Base-by-base conservation (phyloP, 2,888 invertebrate species). In the Amiota mariae region DNA sequence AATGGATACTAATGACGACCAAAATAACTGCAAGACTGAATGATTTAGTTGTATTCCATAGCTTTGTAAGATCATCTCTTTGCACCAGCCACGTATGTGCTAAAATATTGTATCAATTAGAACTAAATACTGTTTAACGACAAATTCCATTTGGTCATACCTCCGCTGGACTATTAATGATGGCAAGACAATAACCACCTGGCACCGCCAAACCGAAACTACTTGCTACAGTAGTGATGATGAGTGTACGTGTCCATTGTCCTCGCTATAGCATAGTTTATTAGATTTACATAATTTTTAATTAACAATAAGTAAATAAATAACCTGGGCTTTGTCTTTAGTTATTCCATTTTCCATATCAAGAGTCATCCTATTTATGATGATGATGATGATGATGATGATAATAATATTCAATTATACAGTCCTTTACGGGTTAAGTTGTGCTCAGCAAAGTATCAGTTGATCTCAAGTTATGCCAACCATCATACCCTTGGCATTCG, bases 1-100 rank as follows among this genome's bases (percentile, higher is more conserved):
- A 76, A 97, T 94, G 20, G 97, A 95, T 10, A 98, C 97, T 36
- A 97, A 92, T 11, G 92, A 90, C 2, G 96, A 93, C 96, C 96
- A 97, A 9, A 97, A 87, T 66, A 95, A 88, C 74, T 94, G 91
- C 79, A 96, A 88, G 79, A 71, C 64, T 8, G 74, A 81, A 0
- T 89, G 79, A 15, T 89, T 87, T 24, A 95, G 85, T 0, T 84
- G 80, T 13, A 91, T 81, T 64, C 91, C 91, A 89, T 93, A 94
- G 11, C 92, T 92, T 51, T 90, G 89, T 61, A 90, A 82, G 47
- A 94, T 88, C 75, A 94, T 94, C 82, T 92, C 91, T 80, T 94
- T 94, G 85, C 95, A 94, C 90, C 95, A 96, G 1, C 84, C 79
- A 88, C 93, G 92, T 72, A 95, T 90, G 94, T 95, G 88, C 64